Conservation (phyloP, 2,888 invertebrate species). For the Ectobius pallidus region DNA sequence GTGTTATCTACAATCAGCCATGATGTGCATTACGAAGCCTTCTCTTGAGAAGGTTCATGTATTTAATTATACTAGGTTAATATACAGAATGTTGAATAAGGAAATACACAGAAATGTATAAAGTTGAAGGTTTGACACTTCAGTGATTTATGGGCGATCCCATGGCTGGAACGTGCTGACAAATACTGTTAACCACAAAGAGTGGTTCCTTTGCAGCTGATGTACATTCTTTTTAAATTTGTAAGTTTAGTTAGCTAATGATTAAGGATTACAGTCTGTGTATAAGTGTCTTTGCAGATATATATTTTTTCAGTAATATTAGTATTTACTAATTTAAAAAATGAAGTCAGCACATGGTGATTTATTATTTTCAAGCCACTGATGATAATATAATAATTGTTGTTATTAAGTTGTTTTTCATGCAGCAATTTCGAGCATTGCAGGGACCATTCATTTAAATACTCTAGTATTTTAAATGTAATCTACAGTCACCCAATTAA, state of each 20-base stretch:
- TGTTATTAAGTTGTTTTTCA: not conserved
- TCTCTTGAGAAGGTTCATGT: not conserved
- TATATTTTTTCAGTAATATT: conserved; percentile 1
- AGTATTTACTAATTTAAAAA: not conserved
- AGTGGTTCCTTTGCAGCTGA: not conserved
- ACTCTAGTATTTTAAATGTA: conserved; percentile 11
- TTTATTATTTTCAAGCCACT: not conserved
- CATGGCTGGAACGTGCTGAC: conserved; percentile 9
- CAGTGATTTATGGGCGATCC: conserved; percentile 16
- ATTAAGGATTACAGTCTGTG: not conserved
- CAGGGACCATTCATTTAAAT: conserved; percentile 19
- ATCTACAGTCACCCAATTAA: not conserved
- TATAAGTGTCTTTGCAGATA: not conserved
- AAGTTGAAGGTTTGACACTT: no score
- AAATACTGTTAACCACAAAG: not conserved
- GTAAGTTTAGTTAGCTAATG: not conserved
- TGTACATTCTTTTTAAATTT: not conserved
- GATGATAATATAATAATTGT: not conserved
- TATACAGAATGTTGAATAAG: no score
- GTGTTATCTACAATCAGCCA: conserved; percentile 15
- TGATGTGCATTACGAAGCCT: conserved; percentile 1
- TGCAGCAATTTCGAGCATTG: not conserved
- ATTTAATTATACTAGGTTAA: not conserved
- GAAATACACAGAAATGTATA: no score
- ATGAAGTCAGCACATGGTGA: not conserved